Evolutionary conservation across 2,113 vertebrate species (phyloP).

Genomic region (Gymnogyps californianus): DNA sequence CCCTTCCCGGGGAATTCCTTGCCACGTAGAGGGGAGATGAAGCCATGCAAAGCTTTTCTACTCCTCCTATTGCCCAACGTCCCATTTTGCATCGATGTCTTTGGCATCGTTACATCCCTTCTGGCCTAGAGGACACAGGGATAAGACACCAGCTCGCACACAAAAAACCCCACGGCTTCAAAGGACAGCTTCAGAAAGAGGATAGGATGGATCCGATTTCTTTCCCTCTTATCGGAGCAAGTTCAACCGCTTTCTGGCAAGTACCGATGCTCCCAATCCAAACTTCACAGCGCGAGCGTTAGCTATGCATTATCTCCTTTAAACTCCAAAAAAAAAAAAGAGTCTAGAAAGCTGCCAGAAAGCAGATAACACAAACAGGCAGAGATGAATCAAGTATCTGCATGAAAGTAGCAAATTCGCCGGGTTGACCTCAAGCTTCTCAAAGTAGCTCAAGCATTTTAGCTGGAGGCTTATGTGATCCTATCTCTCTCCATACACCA

Average conservation of each 20-base stretch:
- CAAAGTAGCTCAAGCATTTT: neutral
- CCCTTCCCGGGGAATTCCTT: neutral
- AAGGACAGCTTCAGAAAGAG: neutral
- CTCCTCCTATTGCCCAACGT: neutral
- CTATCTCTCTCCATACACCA: accelerated
- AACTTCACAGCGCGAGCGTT: neutral
- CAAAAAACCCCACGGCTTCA: neutral
- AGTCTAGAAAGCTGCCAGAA: neutral
- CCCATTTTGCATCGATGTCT: neutral
- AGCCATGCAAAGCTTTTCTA: accelerated
- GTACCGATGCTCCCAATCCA: neutral
- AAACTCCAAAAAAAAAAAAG: neutral
- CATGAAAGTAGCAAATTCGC: neutral
- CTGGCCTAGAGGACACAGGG: neutral
- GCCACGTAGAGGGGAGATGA: accelerated
- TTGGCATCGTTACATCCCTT: neutral
- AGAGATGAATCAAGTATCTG: neutral
- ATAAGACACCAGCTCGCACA: neutral
- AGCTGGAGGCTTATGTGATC: neutral
- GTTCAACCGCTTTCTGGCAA: neutral
- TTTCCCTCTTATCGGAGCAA: neutral
- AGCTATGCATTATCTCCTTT: neutral
- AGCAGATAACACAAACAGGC: neutral
- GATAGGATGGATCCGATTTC: neutral
- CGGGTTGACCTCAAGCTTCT: neutral